Base-by-base conservation (phyloP, 2,113 vertebrate genomes). In the Strix aluco region DNA sequence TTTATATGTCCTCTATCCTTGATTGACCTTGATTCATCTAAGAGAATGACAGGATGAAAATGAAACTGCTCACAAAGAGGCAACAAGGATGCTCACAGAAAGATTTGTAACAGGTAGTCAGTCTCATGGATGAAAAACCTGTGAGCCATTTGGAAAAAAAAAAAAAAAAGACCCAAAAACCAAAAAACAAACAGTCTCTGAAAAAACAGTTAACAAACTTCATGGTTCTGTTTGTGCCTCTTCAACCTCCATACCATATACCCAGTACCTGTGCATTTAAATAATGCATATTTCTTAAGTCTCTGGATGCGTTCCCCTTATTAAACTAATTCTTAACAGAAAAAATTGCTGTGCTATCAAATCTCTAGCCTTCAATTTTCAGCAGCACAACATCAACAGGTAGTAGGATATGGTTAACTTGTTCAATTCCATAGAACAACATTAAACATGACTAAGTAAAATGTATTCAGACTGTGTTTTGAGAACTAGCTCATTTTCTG, bases 1-100 rank as follows among this genome's bases (percentile, higher is more conserved):
- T 87, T 73, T 52, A n/a, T 73, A 72, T 25, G 10, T 86, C 70
- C 70, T 94, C 29, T 75, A 29, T 16, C 51, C 32, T 87, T 66
- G 46, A 92, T 25, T 91, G 61, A 85, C 61, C 62, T 92, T 94
- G 61, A 94, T 87, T 87, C 70, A 61, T 86, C 42, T 86, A 70
- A 77, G 34, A 84, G 21, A 27, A 89, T 74, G 65, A 62, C 27
- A 71, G 58, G 90, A 89, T 74, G 47, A 86, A 92, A 94, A 86
- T 1, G 0, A 77, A 95, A 78, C 46, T 44, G 18, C 7, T 92
- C 66, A 78, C 27, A 89, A 49, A 82, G 26, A 80, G 5, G 23
- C 52, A 79, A 63, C 47, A 89, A 84, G 25, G 12, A 42, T 22
- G 18, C 5, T 51, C 47, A 57, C 25, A 51, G 52, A 61, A 81